Conservation (phyloP, 2,888 invertebrate genomes). For the Caenorhabditis afra region DNA sequence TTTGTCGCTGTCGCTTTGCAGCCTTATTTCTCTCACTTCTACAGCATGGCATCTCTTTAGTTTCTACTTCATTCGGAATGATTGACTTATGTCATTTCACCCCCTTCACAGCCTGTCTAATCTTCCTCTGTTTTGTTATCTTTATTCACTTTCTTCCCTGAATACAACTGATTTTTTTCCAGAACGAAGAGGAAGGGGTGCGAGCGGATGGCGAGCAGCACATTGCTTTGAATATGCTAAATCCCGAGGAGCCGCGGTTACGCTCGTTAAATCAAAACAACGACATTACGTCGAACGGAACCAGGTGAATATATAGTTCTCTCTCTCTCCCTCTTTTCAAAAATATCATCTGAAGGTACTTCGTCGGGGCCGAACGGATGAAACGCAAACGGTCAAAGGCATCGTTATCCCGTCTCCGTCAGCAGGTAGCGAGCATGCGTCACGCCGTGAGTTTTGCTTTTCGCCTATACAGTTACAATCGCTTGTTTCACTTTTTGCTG, state of each 20-base stretch:
- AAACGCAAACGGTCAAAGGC: conserved; percentile 69
- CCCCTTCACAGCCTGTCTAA: conserved; percentile 8
- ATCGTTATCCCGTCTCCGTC: conserved; percentile 63
- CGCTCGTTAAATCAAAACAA: conserved; percentile 63
- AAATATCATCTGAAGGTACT: conserved; percentile 42
- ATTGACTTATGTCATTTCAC: not conserved
- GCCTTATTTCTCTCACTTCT: conserved; percentile 15
- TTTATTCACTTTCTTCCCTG: no score
- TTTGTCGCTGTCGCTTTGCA: conserved; percentile 23
- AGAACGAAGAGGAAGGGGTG: conserved; percentile 59
- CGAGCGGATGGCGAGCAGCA: conserved; percentile 61
- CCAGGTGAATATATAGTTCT: conserved; percentile 51
- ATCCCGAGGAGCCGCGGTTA: conserved; percentile 69
- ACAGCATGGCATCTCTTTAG: conserved; percentile 24
- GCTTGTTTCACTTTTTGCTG: conserved; percentile 22
- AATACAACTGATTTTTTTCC: not conserved
- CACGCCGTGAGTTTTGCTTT: conserved; percentile 67
- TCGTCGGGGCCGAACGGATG: conserved; percentile 64
- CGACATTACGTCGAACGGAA: conserved; percentile 65
- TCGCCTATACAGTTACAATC: conserved; percentile 9
- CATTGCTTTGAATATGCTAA: conserved; percentile 71
- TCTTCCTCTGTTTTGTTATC: not conserved
- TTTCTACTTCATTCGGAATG: conserved; percentile 21
- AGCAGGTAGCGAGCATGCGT: conserved; percentile 71
- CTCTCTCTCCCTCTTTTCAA: not conserved